A percentile compares a stretch with the other conserved stretches of the same genome.
phyloP scores from a whole-genome alignment of 1,140 invertebrate genomes.

The Dinothrombium tinctorium region DNA sequence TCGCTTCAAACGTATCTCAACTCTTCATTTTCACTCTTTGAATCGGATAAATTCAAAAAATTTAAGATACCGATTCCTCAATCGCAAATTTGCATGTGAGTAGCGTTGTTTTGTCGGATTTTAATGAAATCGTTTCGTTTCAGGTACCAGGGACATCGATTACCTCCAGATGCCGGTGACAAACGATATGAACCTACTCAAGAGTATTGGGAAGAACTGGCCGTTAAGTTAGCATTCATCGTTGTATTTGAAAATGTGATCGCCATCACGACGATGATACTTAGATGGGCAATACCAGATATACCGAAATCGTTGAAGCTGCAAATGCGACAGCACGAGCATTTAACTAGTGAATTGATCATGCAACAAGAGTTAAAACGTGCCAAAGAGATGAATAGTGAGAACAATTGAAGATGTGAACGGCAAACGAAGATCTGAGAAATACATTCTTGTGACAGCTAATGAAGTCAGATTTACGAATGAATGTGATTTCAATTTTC shows the following conservation, averaged over 20 bases:
- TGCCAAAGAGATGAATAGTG: no score
- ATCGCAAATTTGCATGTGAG: no score
- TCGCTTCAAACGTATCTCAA: constrained; percentile 52
- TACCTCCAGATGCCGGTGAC: neutral
- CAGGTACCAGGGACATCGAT: neutral
- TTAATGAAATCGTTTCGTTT: no score
- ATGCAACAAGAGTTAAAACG: constrained; percentile 46
- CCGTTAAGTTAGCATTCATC: constrained; percentile 63
- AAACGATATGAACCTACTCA: constrained; percentile 41
- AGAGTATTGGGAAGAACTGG: constrained; percentile 74
- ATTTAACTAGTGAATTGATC: constrained; percentile 69
- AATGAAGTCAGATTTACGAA: no score
- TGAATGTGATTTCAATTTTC: no score
- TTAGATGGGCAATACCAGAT: constrained; percentile 65
- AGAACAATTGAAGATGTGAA: no score
- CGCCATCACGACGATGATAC: constrained; percentile 49
- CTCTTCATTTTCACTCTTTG: constrained; percentile 54
- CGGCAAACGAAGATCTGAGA: no score
- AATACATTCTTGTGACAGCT: no score
- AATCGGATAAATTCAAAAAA: constrained; percentile 20
- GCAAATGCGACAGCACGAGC: constrained; percentile 55
- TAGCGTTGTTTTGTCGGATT: no score
- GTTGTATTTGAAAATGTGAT: constrained; percentile 80
- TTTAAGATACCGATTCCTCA: neutral
- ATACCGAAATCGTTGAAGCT: constrained; percentile 45